These are phyloP conservation scores for Clytia hemisphaerica DNA, from an alignment of 30 jellyfish, hydroid and myxozoan genomes.

Conservation along the genomic window DNA sequence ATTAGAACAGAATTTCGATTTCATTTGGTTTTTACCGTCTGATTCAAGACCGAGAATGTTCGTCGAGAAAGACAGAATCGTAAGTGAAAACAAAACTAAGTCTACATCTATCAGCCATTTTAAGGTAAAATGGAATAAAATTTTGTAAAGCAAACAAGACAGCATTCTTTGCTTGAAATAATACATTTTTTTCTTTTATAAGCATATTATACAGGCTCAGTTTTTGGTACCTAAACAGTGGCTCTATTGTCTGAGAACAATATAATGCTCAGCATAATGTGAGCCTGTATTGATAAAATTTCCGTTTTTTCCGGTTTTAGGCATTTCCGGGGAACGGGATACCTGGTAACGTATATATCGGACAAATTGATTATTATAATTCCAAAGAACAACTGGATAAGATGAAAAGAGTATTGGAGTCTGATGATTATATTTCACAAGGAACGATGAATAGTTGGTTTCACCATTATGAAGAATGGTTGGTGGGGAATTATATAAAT, in stretches of 20 bases:
- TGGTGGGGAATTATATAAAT: too few relatives aligned
- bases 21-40: slow-evolving; percentile 65
- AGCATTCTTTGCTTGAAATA: too few relatives aligned
- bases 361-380: slow-evolving; percentile 47
- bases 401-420: slow-evolving; percentile 8
- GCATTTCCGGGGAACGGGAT: slow-evolving; percentile 72
- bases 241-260: too few relatives aligned
- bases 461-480: slow-evolving; percentile 37
- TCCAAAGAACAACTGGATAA: slow-evolving; percentile 23
- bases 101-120: too few relatives aligned
- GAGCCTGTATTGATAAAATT: too few relatives aligned
- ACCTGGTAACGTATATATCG: slow-evolving; percentile 37
- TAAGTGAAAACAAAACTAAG: too few relatives aligned
- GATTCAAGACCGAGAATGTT: slow-evolving; percentile 49
- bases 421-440: slow-evolving; percentile 28
- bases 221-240: too few relatives aligned
- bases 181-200: too few relatives aligned
- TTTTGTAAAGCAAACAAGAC: too few relatives aligned
- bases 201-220: too few relatives aligned
- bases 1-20: slow-evolving; percentile 63
- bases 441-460: slow-evolving; percentile 60
- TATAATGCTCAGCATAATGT: too few relatives aligned
- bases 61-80: background rate
- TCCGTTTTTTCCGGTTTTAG: slow-evolving; percentile 18
- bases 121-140: too few relatives aligned